phyloP scores from a whole-genome alignment of 64 coral and sea anemone genomes.

The Pocillopora damicornis region DNA sequence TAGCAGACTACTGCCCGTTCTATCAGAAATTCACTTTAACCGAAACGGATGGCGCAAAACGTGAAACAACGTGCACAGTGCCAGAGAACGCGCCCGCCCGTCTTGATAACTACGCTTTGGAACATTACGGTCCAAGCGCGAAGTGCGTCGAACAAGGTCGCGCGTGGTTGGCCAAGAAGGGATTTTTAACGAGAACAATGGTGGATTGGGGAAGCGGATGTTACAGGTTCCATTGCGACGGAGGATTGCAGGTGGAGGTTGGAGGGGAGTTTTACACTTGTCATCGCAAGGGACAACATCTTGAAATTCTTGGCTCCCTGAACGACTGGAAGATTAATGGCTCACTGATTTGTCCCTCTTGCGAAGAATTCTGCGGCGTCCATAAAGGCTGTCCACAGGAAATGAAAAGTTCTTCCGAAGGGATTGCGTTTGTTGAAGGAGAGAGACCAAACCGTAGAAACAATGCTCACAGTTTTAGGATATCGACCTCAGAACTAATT shows the following conservation, averaged over 20 bases:
- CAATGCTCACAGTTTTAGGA: background rate
- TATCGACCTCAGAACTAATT: background rate
- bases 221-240: conserved; percentile 77
- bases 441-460: background rate
- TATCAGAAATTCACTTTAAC: conserved; percentile 95
- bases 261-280: conserved; percentile 64
- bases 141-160: conserved; percentile 73
- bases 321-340: conserved; percentile 83
- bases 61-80: conserved; percentile 85
- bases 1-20: conserved; percentile 88
- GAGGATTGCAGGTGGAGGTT: conserved; percentile 65
- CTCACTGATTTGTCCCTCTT: conserved; percentile 77
- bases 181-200: conserved; percentile 86
- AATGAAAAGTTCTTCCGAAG: conserved; percentile 7
- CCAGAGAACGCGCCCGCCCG: conserved; percentile 59
- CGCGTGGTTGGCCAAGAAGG: conserved; percentile 74
- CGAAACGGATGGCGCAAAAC: conserved; percentile 60
- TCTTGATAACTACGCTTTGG: conserved; percentile 79
- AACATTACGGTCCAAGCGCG: conserved; percentile 50
- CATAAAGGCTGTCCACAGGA: conserved; percentile 55
- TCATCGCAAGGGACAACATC: conserved; percentile 63
- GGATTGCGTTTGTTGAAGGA: background rate
- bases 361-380: conserved; percentile 69
- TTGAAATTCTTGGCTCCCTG: conserved; percentile 60
- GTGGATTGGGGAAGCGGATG: conserved; percentile 98